phyloP scores from a whole-genome alignment of 2,888 invertebrate genomes.

The Cyrtodaria siliqua region DNA sequence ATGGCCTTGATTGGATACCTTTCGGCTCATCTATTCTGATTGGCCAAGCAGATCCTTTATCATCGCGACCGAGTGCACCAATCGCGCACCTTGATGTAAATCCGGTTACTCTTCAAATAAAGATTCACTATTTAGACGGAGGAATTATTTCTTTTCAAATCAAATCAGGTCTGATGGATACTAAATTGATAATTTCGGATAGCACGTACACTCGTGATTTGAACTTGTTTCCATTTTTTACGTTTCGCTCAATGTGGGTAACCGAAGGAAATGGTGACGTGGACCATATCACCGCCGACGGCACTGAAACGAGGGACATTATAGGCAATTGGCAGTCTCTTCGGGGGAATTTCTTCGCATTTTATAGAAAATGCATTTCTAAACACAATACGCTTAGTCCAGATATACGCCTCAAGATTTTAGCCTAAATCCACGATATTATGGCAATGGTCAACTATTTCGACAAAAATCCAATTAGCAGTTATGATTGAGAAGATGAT shows the following conservation, averaged over 20 bases:
- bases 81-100: constrained; percentile 64
- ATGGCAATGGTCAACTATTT: no score
- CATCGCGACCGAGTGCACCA: constrained; percentile 63
- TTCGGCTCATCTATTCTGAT: constrained; percentile 75
- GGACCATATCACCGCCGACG: constrained; percentile 70
- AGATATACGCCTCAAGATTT: constrained; percentile 57
- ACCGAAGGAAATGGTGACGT: constrained; percentile 71
- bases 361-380: constrained; percentile 73
- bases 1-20: constrained; percentile 75
- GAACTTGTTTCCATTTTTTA: constrained; percentile 60
- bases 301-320: constrained; percentile 42
- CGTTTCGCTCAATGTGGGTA: constrained; percentile 74
- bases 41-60: constrained; percentile 63
- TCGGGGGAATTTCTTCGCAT: constrained; percentile 66
- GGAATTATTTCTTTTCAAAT: constrained; percentile 35
- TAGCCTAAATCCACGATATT: no score
- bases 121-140: constrained; percentile 60
- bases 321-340: constrained; percentile 56
- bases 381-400: constrained; percentile 72
- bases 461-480: no score
- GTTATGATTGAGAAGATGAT: no score
- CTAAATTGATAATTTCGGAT: constrained; percentile 35
- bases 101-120: constrained; percentile 50
- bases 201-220: constrained; percentile 11
- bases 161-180: constrained; percentile 26